Base-by-base conservation (phyloP, 2,113 vertebrate species). In the Ariopsis seemanni region DNA sequence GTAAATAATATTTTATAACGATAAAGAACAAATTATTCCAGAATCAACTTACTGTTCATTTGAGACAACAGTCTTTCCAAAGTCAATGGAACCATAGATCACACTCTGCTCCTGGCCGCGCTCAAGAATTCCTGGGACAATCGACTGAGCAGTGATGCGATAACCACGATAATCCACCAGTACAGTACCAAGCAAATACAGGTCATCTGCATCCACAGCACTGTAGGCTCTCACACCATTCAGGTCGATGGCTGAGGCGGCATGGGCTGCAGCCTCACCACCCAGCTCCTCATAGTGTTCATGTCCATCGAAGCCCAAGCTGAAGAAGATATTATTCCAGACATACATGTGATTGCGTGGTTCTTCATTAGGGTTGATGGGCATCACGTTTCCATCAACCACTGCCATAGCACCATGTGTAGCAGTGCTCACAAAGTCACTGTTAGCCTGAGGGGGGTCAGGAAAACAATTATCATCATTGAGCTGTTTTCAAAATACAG, bases 261-360 rank as follows among this genome's bases (percentile, higher is more conserved):
- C 95, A 0, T 98, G 97, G 75, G 97, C 98, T 0, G 98, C 98
- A 63, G 96, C 93, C 0, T 99, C 96, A 81, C 97, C 98, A 0
- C 98, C 98, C 2, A 99, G 96, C 90, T 97, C 96, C 87, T 95
- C 95, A 93, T 97, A 99, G 90, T 99, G 97, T 92, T 99, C 97
- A 0, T 96, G 96, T 85, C 98, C 96, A 0, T 99, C 97, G 0
- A 97, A 98, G 86, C 97, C 97, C 90, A 99, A 92, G 93, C 97
- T 99, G 94, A 99, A 98, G 95, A 99, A 99, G 88, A 99, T 96
- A 92, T 97, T 99, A 94, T 97, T 99, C 98, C 98, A 99, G 92
- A 99, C 97, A 90, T 98, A 99, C 96, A 99, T 98, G 92, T 99
- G 98, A 95, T 97, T 97, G 87, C 95, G 97, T 89, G 97, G 96